These are phyloP conservation scores for Euura lappo DNA, from an alignment of 1,140 invertebrate genomes.

Conservation along the genomic window DNA sequence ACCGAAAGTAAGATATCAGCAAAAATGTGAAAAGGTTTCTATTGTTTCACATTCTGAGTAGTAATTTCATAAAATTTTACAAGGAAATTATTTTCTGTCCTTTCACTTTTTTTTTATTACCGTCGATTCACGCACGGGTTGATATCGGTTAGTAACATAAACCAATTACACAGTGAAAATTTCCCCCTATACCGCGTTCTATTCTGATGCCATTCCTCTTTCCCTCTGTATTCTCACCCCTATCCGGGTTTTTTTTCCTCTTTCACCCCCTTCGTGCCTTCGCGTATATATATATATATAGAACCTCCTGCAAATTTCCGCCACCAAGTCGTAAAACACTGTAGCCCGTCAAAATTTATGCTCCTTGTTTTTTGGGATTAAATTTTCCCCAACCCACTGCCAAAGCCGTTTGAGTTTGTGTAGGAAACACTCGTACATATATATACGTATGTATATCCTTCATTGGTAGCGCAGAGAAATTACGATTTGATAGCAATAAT, in stretches of 20 bases:
- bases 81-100: too few relatives aligned
- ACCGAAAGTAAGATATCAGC: too few relatives aligned
- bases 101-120: too few relatives aligned
- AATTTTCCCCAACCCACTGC: background rate
- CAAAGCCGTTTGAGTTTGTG: background rate
- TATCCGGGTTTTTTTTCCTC: background rate
- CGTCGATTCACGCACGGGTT: background rate
- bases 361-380: conserved; percentile 14
- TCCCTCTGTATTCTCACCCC: background rate
- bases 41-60: too few relatives aligned
- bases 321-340: conserved; percentile 7
- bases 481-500: conserved; percentile 11
- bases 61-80: too few relatives aligned
- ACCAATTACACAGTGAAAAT: background rate
- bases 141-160: conserved; percentile 5
- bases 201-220: background rate
- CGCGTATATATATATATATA: background rate
- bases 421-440: background rate
- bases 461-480: too few relatives aligned
- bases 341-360: conserved; percentile 11
- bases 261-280: background rate
- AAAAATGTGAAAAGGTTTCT: too few relatives aligned
- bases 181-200: too few relatives aligned
- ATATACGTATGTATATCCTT: background rate
- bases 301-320: background rate